Conservation (phyloP, 2,113 vertebrate species). For the Arothron firmamentum region DNA sequence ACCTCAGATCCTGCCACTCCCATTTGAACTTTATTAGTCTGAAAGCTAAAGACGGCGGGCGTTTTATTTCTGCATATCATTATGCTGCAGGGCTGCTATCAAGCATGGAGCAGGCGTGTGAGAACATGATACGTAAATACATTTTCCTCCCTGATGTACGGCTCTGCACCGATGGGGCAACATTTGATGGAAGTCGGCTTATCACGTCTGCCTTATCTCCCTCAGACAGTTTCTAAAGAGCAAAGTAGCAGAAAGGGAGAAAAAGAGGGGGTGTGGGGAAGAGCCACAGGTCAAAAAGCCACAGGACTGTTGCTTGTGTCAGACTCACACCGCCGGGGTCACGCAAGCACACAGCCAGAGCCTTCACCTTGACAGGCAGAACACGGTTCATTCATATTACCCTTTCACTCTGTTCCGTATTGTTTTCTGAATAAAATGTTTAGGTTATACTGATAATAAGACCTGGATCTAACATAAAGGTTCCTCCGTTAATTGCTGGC, state of each 20-base stretch:
- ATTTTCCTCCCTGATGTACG: slow-evolving; percentile 61
- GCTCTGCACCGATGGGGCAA: slow-evolving; percentile 56
- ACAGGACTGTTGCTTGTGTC: slow-evolving; percentile 51
- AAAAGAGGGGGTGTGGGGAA: slow-evolving; percentile 15
- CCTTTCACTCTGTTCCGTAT: slow-evolving; percentile 12
- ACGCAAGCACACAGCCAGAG: slow-evolving; percentile 54
- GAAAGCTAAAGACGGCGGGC: slow-evolving; percentile 45
- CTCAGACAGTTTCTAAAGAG: slow-evolving; percentile 68
- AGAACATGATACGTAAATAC: slow-evolving; percentile 65
- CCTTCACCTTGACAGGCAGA: slow-evolving; percentile 54
- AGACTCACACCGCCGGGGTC: slow-evolving; percentile 45
- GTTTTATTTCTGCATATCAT: slow-evolving; percentile 44
- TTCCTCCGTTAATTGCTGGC: too few species aligned
- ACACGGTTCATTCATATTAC: slow-evolving; percentile 29
- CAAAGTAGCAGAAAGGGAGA: slow-evolving; percentile 33
- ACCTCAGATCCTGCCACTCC: background rate
- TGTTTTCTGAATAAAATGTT: background rate
- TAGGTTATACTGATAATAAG: too few species aligned
- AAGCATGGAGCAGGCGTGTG: slow-evolving; percentile 50
- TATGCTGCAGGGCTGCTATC: slow-evolving; percentile 66
- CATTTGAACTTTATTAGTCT: slow-evolving; percentile 18
- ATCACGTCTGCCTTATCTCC: slow-evolving; percentile 72
- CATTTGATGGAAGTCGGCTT: slow-evolving; percentile 61
- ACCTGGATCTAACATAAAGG: too few species aligned
- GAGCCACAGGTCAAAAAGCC: slow-evolving; percentile 57